phyloP scores from a whole-genome alignment of 2,113 vertebrate species.

The Pomatostomus ruficeps region DNA sequence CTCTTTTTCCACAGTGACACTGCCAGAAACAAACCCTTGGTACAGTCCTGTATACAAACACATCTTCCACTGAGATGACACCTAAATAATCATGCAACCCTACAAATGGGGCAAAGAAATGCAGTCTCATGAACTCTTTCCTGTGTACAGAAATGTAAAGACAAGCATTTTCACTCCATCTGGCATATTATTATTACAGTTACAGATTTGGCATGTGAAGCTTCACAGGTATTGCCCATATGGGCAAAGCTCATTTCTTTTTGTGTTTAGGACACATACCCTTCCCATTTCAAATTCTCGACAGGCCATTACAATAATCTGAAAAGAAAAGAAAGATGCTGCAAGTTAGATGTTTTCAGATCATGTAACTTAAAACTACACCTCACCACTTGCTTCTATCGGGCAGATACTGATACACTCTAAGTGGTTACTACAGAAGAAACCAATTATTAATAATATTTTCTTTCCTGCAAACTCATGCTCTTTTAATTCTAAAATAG shows the following conservation, averaged over 20 bases:
- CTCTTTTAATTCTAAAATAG: background rate
- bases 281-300: conserved; percentile 99
- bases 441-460: background rate
- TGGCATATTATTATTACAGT: background rate
- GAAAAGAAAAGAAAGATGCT: background rate
- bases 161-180: background rate
- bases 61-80: background rate
- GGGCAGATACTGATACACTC: background rate
- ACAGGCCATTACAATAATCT: conserved; percentile 99
- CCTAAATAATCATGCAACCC: background rate
- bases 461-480: background rate
- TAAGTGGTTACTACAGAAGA: background rate
- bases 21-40: background rate
- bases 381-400: background rate
- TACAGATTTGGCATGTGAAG: rapidly evolving
- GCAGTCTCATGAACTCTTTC: background rate
- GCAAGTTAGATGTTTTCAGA: background rate
- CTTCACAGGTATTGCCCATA: background rate
- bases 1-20: background rate
- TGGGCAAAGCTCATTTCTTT: background rate
- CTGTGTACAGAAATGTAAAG: background rate
- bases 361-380: background rate
- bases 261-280: conserved; percentile 75
- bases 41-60: background rate
- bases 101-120: background rate